Base-by-base conservation (phyloP, 92 coral and sea anemone genomes). In the Epizoanthus fatuus region DNA sequence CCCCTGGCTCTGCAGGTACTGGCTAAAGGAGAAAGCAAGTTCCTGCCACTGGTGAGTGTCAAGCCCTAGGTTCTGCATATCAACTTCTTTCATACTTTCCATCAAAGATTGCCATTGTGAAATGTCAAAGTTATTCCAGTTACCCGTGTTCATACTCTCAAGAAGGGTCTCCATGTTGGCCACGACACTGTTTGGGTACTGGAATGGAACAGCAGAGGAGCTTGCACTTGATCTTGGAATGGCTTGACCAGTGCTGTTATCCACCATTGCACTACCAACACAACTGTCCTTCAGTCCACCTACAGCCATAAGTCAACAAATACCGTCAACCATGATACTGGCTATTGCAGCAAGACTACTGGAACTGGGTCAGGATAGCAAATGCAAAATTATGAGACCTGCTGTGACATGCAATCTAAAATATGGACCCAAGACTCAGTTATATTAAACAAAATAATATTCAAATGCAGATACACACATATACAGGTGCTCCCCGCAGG, bases 31-130 rank as follows among this genome's bases (percentile, higher is more conserved):
- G 78, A 89, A 94, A 5, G 99, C 98, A 20, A 97, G 93, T 71
- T 97, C 99, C 72, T 97, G 99, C 99, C 98, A 95, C 74, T 95
- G 99, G 52, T 73, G 84, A 14, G 93, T 95, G 67, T 95, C 98
- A 17, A 97, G 89, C 4, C 99, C 98, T 29, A 95, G 51, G n/a
- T 74, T 93, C 55, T 94, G 96, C 42, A 95, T 91, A 69, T 97
- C 98, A 20, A 95, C 76, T 37, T 90, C 92, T 80, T 95, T 95
- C 99, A 97, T 97, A 86, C 96, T 97, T 25, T 97, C 99, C 99
- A 97, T 97, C 38, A 97, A 84, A 39, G 84, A 85, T 19, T 97
- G 96, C 97, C 95, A 95, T 25, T 96, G 96, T 63, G 79, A 86
- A 75, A 95, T 85, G 78, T 97, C 94, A 72, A 95, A 85, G 73